Evolutionary conservation across 2,797 vertebrate genomes (phyloP), one percentile per base, ranked within the genome.

Genomic region (Macroramphosus scolopax): DNA sequence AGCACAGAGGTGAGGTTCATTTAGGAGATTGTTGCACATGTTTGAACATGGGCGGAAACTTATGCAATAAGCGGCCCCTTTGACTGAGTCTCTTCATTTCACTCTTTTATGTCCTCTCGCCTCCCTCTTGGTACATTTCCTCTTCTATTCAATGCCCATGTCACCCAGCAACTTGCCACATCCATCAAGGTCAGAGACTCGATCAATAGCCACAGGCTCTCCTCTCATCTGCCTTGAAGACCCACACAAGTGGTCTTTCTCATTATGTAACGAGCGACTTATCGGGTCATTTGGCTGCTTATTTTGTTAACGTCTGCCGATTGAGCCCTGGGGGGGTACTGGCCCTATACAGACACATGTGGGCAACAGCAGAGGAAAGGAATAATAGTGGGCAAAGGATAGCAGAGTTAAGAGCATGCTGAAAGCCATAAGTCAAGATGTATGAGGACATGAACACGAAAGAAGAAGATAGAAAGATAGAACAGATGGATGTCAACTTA

Each of bases 181-280:
- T 85, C 56, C 74, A 84, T 83, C 84, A 83, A 68, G 69, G 66
- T 63, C 8, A 13, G 43, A 75, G 64, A 74, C 63, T 60, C 3
- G 36, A 87, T 89, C 85, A 58, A 88, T 88, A 75, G 33, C 52
- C 52, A 30, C 59, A 47, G 67, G 73, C 62, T 75, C 72, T 69
- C 63, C 51, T 70, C 69, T 64, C 63, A 52, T 68, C 56, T 7
- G 45, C 69, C 66, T 68, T 11, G 17, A 47, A 76, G 68, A 73
- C 8, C 17, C 39, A 61, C 68, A 77, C 69, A 77, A 78, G 65
- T 72, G 71, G 68, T 63, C 69, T 64, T 65, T 75, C 72, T 71
- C 74, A 60, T 88, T 82, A 82, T 58, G 71, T 79, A 87, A 87
- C 58, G 25, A 78, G 79, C 11, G 20, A 78, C 77, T 83, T 82